Base-by-base conservation (phyloP, 2,797 vertebrate species). In the Pipistrellus nathusii region DNA sequence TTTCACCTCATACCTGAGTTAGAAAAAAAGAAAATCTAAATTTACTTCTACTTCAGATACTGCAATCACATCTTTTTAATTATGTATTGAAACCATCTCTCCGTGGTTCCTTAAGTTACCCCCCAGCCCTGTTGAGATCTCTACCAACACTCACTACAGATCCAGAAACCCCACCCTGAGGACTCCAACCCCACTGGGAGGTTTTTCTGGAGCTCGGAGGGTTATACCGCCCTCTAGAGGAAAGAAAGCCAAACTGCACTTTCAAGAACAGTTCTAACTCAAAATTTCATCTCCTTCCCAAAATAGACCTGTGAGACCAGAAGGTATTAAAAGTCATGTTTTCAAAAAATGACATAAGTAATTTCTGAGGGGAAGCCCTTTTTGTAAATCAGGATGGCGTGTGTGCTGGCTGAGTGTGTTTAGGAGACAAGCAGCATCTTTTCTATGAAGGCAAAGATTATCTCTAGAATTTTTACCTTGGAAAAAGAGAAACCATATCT, bases 191-290 rank as follows among this genome's bases (percentile, higher is more conserved):
- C 5, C 44, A 5, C 51, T 20, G 5, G 8, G 64, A 44, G 57
- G 73, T 14, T 32, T 48, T 17, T 27, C 82, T 2, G 5, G 46
- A 0, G 12, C 86, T 35, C 11, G 0, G 80, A 6, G 44, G 83
- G 41, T 27, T 0, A 57, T 4, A 13, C 76, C 2, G 72, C 95
- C 97, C 95, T 94, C 97, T 94, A 66, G 91, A 62, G 97, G 84
- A 25, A 44, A 7, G 13, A 72, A 44, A 55, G 13, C 20, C 55
- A 69, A 38, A 55, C 55, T 62, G 48, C 90, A n/a, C 7, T n/a
- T 48, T 53, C 88, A 68, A 46, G 46, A n/a, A 13, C 41, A 32
- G 5, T 6, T 4, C 38, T 38, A 2, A n/a, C 4, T 57, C 35
- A 1, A 5, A 32, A 68, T 57, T 48, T 64, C 82, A 38, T 15